These are phyloP conservation scores for Papilio polyxenes DNA, from an alignment of 1,140 invertebrate genomes.

Conservation along the genomic window DNA sequence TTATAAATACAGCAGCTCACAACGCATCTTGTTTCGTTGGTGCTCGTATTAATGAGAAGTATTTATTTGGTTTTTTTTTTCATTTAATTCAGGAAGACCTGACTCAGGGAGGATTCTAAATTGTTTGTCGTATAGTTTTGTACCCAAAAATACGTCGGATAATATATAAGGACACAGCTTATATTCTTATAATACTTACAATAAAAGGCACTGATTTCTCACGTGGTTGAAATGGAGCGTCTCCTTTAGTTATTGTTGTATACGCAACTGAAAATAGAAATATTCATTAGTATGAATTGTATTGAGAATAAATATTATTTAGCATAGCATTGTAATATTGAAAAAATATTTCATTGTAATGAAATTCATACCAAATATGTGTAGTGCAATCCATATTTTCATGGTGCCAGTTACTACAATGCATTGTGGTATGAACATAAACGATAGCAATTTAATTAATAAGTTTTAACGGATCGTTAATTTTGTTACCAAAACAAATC, in stretches of 20 bases:
- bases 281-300: neutral
- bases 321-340: neutral
- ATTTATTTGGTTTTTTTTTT: no score
- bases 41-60: no score
- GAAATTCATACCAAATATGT: conserved; percentile 40
- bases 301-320: neutral
- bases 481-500: conserved; percentile 16
- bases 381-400: conserved; percentile 41
- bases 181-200: conserved; percentile 49
- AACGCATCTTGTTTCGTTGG: no score
- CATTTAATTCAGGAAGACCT: no score
- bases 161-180: no score
- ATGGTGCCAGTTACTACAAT: conserved; percentile 4
- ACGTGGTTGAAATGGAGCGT: conserved; percentile 56
- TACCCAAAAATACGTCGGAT: no score
- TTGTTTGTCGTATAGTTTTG: no score
- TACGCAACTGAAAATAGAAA: conserved; percentile 38
- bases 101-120: no score
- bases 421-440: neutral
- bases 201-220: conserved; percentile 55
- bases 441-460: conserved; percentile 24
- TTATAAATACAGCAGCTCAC: no score
- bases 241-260: conserved; percentile 41
- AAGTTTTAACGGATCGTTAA: conserved; percentile 14
- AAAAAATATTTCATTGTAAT: neutral